phyloP scores from a whole-genome alignment of 2,113 vertebrate species.

The Antennarius striatus region DNA sequence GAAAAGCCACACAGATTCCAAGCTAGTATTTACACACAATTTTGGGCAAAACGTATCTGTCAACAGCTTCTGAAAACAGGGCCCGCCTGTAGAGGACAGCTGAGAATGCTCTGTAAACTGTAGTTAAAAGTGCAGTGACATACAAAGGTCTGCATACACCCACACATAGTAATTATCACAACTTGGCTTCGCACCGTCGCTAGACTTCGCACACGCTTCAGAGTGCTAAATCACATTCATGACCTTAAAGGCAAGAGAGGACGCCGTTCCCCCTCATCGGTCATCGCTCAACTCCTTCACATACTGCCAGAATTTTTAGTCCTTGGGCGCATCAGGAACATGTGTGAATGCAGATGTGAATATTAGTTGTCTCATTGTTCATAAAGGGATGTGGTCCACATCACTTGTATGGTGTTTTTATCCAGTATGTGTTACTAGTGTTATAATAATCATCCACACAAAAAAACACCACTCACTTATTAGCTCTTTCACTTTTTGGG shows the following conservation, averaged over 20 bases:
- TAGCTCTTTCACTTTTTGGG: background rate
- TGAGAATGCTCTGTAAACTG: slow-evolving; percentile 56
- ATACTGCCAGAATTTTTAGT: slow-evolving; percentile 15
- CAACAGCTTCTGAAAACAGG: slow-evolving; percentile 2
- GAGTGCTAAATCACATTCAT: slow-evolving; percentile 42
- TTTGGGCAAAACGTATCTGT: background rate
- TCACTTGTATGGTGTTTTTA: slow-evolving; percentile 20
- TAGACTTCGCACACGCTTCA: slow-evolving; percentile 45
- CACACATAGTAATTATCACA: slow-evolving; percentile 59
- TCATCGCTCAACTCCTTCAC: slow-evolving; percentile 39
- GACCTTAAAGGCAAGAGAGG: slow-evolving; percentile 29
- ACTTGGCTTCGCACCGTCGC: slow-evolving; percentile 60
- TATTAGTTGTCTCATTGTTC: slow-evolving; percentile 1
- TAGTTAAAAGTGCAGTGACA: slow-evolving; percentile 50
- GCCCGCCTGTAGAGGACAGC: slow-evolving; percentile 29
- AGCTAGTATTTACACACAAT: background rate
- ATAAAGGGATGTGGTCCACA: background rate
- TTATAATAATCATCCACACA: background rate
- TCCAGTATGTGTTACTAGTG: too few relatives aligned
- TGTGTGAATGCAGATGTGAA: slow-evolving; percentile 38
- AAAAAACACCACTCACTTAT: background rate
- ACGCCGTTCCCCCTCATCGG: slow-evolving; percentile 46
- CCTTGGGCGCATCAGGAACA: slow-evolving; percentile 3
- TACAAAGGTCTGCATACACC: slow-evolving; percentile 44
- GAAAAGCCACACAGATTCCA: background rate